Conservation (phyloP, 2,888 invertebrate genomes). For the Adela reaumurella region DNA sequence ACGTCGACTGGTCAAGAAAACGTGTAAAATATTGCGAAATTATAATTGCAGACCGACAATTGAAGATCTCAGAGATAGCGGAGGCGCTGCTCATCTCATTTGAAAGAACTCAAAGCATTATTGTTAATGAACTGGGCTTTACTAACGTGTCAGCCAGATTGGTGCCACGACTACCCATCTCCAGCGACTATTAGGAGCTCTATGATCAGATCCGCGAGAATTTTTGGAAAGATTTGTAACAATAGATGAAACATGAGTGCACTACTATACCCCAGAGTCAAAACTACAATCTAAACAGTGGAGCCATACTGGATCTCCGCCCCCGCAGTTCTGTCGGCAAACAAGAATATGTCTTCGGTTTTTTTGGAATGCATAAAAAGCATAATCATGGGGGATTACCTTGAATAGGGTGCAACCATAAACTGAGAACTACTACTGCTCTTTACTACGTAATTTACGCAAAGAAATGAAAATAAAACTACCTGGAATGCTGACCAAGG, state of each 20-base stretch:
- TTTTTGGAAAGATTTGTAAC: slow-evolving; percentile 9
- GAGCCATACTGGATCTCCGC: not conserved
- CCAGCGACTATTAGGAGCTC: slow-evolving; percentile 5
- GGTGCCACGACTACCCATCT: slow-evolving; percentile 2
- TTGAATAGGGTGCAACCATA: not conserved
- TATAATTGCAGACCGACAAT: not conserved
- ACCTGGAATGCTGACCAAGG: no score
- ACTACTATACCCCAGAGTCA: slow-evolving; percentile 3
- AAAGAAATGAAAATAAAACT: no score
- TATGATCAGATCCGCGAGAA: slow-evolving; percentile 4
- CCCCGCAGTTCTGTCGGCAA: no score
- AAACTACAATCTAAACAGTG: slow-evolving; percentile 1
- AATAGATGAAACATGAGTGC: slow-evolving; percentile 1
- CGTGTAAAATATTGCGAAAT: not conserved
- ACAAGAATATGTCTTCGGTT: no score
- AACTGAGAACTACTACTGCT: not conserved
- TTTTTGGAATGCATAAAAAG: no score
- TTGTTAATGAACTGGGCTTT: slow-evolving; percentile 1
- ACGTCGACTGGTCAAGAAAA: no score
- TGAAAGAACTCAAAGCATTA: not conserved
- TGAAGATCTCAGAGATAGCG: not conserved
- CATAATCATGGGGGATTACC: not conserved
- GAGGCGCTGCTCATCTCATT: not conserved
- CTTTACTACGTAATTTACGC: not conserved
- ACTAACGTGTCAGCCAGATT: slow-evolving; percentile 3